Evolutionary conservation across 2,888 invertebrate genomes (phyloP), one percentile per base, ranked within the genome.

Genomic region (Caenorhabditis becei): DNA sequence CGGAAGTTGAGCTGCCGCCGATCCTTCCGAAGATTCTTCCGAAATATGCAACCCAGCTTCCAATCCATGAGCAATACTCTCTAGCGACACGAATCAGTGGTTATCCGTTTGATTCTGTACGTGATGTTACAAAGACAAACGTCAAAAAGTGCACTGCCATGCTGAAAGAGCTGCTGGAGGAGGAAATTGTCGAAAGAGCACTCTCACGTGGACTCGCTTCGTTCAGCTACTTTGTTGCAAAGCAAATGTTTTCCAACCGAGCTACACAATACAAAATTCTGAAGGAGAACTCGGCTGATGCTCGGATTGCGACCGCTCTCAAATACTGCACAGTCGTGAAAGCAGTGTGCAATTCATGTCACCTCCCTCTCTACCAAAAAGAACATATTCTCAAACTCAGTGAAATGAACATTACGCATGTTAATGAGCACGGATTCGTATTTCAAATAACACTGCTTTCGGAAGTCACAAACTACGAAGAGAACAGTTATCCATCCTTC

Each of bases 361-460:
- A 18, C 8, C 8, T 4, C 16, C 59, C 26, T 1, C 47, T 74
- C 32, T 74, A 59, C 20, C 51, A 26, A 10, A 32, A 59, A 1
- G 41, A 66, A 11, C 20, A 59, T 20, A 65, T 65, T 0, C 35
- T 74, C 41, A 14, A 47, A 2, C 59, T 63, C 16, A 51, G 44
- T 16, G 54, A 74, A 14, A 37, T 56, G 2, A 66, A 49, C 26
- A 59, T 74, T 41, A 56, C 51, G 0, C 74, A 74, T 59, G 74
- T 80, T 0, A 80, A 74, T 41, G 63, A 54, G 10, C 56, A 69
- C 14, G 74, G 79, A 16, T 53, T 51, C 20, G 63, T 63, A n/a
- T 63, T 69, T 32, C 61, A 63, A 51, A 51, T 80, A n/a, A 58
- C 63, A 1, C 23, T 74, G 14, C 41, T 74, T 10, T 63, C 61